These are phyloP conservation scores for Zoanthus solanderi DNA, from an alignment of 92 coral and sea anemone genomes.

Conservation along the genomic window DNA sequence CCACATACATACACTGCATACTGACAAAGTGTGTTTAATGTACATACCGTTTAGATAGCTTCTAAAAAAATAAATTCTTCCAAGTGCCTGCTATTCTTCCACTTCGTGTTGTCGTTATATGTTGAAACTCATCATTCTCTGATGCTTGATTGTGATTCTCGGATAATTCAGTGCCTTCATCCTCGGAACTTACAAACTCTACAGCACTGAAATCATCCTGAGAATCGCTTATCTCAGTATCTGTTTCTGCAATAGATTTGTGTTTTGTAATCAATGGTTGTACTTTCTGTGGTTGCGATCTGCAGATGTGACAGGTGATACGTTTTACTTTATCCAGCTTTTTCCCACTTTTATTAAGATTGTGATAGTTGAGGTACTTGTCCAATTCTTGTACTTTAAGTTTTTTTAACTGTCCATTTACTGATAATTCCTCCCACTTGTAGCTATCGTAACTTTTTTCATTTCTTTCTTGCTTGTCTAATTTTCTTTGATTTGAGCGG, in stretches of 20 bases:
- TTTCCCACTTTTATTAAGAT: slow-evolving; percentile 34
- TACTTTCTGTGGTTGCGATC: slow-evolving; percentile 37
- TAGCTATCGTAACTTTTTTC: slow-evolving; percentile 25
- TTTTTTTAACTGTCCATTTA: slow-evolving; percentile 5
- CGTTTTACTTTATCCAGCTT: slow-evolving; percentile 1
- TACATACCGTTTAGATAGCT: no score
- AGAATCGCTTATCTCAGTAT: slow-evolving; percentile 11
- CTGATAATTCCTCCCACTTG: slow-evolving; percentile 55
- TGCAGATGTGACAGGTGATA: slow-evolving; percentile 27
- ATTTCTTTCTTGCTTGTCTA: slow-evolving; percentile 30
- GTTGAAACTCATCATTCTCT: no score
- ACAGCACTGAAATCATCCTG: slow-evolving; percentile 9
- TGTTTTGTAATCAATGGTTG: slow-evolving; percentile 37
- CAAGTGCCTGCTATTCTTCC: no score
- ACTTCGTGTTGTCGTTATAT: not conserved
- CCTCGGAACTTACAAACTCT: slow-evolving; percentile 18
- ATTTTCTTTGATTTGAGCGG: slow-evolving; percentile 42
- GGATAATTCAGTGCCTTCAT: not conserved
- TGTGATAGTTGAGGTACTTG: slow-evolving; percentile 36
- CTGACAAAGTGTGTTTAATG: no score
- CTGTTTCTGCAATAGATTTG: slow-evolving; percentile 45
- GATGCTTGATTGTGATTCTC: no score
- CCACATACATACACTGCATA: no score
- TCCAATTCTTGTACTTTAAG: slow-evolving; percentile 36
- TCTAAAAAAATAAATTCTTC: no score